phyloP scores from a whole-genome alignment of 2,888 invertebrate species.

The Drosophila peninsularis region DNA sequence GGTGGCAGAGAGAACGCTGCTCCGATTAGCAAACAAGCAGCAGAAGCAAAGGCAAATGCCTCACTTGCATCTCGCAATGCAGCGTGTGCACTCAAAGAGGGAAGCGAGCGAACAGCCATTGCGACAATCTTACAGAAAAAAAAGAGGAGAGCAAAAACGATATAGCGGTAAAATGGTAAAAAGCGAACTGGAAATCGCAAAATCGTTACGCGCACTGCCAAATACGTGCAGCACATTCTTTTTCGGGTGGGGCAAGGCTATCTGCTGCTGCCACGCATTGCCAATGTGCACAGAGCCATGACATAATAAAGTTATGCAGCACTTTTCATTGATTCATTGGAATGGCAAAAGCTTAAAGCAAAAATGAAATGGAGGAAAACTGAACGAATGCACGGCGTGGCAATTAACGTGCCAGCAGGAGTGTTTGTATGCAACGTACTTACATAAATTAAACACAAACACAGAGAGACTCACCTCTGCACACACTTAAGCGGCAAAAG shows the following conservation, averaged over 20 bases:
- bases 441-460: slow-evolving; percentile 69
- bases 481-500: slow-evolving; percentile 70
- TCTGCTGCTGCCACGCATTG: slow-evolving; percentile 21
- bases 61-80: slow-evolving; percentile 44
- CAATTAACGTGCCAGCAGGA: slow-evolving; percentile 44
- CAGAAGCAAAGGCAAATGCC: slow-evolving; percentile 36
- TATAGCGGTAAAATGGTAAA: slow-evolving; percentile 33
- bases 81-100: slow-evolving; percentile 42
- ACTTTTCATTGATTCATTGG: slow-evolving; percentile 69
- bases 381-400: slow-evolving; percentile 36
- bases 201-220: slow-evolving; percentile 47
- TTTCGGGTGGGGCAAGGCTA: slow-evolving; percentile 9
- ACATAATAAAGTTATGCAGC: slow-evolving; percentile 71
- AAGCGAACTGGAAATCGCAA: slow-evolving; percentile 66
- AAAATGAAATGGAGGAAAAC: not conserved
- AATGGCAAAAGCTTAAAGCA: slow-evolving; percentile 12
- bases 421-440: slow-evolving; percentile 40
- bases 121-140: slow-evolving; percentile 39
- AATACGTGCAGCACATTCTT: slow-evolving; percentile 48
- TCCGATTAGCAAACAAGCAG: slow-evolving; percentile 61
- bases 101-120: slow-evolving; percentile 2
- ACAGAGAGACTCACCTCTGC: slow-evolving; percentile 34
- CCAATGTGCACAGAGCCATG: not conserved
- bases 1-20: not conserved
- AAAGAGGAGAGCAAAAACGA: slow-evolving; percentile 13